These are phyloP conservation scores for Amphilophus citrinellus DNA, from an alignment of 2,113 vertebrate species.

Conservation along the genomic window DNA sequence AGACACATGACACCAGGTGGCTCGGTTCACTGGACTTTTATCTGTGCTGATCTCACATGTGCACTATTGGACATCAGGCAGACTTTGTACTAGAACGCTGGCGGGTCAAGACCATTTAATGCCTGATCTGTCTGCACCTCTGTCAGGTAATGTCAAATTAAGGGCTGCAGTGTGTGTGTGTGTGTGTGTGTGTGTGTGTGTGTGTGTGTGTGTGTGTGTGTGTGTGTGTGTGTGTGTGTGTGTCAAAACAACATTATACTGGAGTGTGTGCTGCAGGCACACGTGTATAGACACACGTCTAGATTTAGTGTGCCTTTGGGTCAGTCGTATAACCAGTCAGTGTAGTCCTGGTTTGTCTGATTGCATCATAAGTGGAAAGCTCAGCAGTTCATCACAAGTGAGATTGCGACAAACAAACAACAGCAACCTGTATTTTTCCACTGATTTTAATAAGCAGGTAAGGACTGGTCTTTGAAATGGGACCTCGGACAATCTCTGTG, in stretches of 20 bases:
- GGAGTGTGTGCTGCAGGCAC: neutral
- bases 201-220: neutral
- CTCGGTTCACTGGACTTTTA: slow-evolving; percentile 4
- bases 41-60: neutral
- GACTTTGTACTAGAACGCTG: neutral
- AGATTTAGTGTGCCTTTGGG: slow-evolving; percentile 10
- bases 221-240: neutral
- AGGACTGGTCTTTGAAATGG: slow-evolving; percentile 6
- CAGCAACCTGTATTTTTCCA: slow-evolving; percentile 65
- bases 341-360: slow-evolving; percentile 21
- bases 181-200: neutral
- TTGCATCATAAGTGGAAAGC: slow-evolving; percentile 59
- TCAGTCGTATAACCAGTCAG: slow-evolving; percentile 14
- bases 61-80: neutral
- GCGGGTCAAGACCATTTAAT: neutral
- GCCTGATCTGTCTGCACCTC: neutral
- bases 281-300: neutral
- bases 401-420: slow-evolving; percentile 51
- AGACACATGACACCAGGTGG: neutral
- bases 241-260: neutral
- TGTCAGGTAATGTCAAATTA: neutral
- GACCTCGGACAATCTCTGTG: neutral
- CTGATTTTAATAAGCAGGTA: slow-evolving; percentile 56
- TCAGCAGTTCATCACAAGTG: slow-evolving; percentile 48
- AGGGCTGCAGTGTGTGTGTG: neutral